Evolutionary conservation across 2,113 vertebrate species (phyloP), one percentile per base, ranked within the genome.

Genomic region (Pycnonotus jocosus): DNA sequence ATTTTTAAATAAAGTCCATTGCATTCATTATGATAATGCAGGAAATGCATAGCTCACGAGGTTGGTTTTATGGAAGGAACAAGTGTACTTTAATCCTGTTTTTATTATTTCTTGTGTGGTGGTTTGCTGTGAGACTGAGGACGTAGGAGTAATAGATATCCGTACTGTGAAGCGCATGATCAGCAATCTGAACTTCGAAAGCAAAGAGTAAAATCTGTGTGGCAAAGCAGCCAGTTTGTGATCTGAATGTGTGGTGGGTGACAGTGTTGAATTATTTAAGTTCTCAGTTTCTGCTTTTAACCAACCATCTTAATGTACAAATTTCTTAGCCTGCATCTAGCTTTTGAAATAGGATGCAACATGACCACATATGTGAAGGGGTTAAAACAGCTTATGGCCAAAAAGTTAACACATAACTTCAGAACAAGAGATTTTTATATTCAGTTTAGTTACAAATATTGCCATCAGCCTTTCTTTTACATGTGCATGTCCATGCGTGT

Each of bases 71-170:
- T 94, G 83, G 80, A 92, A 81, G 69, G 81, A 94, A 69, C 81
- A 48, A 91, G 83, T 96, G 95, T 96, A 96, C 95, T 96, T 96
- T 96, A 97, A 61, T 96, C 94, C 89, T 92, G 65, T 50, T n/a
- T 92, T 95, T 94, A 95, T 96, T 96, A 87, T 94, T 95, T 96
- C 81, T 96, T 30, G 70, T 5, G 3, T 72, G 74, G 48, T 90
- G 81, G 51, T 93, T 95, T 15, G 30, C 51, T 82, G 37, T 76
- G 50, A 58, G 86, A 80, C 83, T 88, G 92, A 86, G 81, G 81
- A 89, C 4, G 7, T 73, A 51, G 88, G 65, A 79, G 83, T 87
- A 64, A 42, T 70, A 69, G 88, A 74, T 91, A 70, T 5, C 78
- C 0, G 2, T 66, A 40, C 0, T 15, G 56, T 33, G 35, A 85